These are phyloP conservation scores for Diarsia mendica DNA, from an alignment of 2,888 invertebrate genomes.

Conservation along the genomic window DNA sequence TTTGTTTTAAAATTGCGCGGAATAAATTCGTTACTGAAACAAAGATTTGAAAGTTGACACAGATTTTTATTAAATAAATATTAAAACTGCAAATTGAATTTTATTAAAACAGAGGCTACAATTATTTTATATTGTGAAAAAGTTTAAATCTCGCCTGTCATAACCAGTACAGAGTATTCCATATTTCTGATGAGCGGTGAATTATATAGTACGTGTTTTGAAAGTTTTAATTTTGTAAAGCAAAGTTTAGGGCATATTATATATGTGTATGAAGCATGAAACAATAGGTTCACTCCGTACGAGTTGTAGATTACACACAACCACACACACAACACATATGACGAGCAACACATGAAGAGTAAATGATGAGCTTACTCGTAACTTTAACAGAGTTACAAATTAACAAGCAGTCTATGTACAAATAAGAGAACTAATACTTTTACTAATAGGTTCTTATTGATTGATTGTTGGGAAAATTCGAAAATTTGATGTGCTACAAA, in stretches of 20 bases:
- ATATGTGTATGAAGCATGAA: background rate
- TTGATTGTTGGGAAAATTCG: too few relatives aligned
- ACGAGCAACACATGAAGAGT: too few relatives aligned
- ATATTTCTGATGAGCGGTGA: slow-evolving; percentile 12
- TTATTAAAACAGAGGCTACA: slow-evolving; percentile 10
- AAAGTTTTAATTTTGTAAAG: slow-evolving; percentile 6
- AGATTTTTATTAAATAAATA: slow-evolving; percentile 10
- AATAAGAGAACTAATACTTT: too few relatives aligned
- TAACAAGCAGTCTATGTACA: background rate
- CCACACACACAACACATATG: too few relatives aligned
- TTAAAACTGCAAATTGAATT: slow-evolving; percentile 14
- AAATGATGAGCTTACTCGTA: background rate
- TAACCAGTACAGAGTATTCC: slow-evolving; percentile 2
- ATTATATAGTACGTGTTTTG: slow-evolving; percentile 6
- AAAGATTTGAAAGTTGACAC: slow-evolving; percentile 27
- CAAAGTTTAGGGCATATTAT: background rate
- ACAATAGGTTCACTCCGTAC: background rate
- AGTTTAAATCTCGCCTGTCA: slow-evolving; percentile 35
- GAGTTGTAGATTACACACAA: background rate
- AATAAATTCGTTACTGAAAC: slow-evolving; percentile 20
- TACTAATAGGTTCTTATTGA: too few relatives aligned
- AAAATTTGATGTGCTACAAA: background rate
- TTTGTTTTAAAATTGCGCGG: slow-evolving; percentile 36
- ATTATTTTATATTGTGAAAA: slow-evolving; percentile 17
- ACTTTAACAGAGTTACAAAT: background rate